These are phyloP conservation scores for Zaprionus obscuricornis DNA, from an alignment of 2,888 invertebrate species.

Conservation along the genomic window DNA sequence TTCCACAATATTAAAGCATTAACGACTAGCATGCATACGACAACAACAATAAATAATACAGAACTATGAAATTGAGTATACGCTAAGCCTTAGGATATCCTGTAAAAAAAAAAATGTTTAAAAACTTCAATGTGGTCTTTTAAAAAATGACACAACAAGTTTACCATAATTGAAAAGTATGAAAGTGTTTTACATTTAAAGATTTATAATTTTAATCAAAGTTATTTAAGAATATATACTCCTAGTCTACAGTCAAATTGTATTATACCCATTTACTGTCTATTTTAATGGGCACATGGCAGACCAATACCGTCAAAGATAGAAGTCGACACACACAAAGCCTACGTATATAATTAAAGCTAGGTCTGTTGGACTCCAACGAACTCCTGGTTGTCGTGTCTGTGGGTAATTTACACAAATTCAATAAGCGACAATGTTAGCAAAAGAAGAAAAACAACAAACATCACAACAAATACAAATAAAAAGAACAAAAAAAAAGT, in stretches of 20 bases:
- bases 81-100: slow-evolving; percentile 9
- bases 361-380: slow-evolving; percentile 29
- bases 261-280: no score
- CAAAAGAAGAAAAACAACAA: slow-evolving; percentile 8
- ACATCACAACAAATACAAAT: background rate
- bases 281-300: no score
- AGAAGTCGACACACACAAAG: no score
- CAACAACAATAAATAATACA: slow-evolving; percentile 13
- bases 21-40: slow-evolving; percentile 32
- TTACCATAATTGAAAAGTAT: no score
- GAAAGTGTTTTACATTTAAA: no score
- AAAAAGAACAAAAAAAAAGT: slow-evolving; percentile 4
- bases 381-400: slow-evolving; percentile 55
- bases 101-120: no score
- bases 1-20: slow-evolving; percentile 56
- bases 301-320: no score
- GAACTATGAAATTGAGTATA: slow-evolving; percentile 1
- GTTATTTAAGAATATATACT: no score
- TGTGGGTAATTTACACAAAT: slow-evolving; percentile 69
- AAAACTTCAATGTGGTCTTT: no score
- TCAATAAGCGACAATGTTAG: slow-evolving; percentile 54
- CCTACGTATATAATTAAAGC: slow-evolving; percentile 8
- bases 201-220: no score
- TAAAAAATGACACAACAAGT: no score
- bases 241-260: no score